Conservation (phyloP, 2,888 invertebrate species). For the Opisthograptis luteolata region DNA sequence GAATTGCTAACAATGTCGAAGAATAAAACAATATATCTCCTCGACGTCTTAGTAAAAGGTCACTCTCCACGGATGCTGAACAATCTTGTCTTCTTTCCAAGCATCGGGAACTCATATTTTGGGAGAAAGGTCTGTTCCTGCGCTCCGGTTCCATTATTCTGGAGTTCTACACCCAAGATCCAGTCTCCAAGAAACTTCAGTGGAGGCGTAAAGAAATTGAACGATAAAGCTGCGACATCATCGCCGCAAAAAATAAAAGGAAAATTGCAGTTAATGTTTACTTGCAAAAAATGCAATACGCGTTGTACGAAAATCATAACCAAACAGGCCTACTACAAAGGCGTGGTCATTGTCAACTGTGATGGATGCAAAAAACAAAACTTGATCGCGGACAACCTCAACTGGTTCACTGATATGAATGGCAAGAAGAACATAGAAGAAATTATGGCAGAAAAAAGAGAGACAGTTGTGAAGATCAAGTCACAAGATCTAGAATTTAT, state of each 20-base stretch:
- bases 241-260: conserved; percentile 62
- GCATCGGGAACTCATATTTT: conserved; percentile 74
- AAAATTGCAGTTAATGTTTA: conserved; percentile 90
- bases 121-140: conserved; percentile 70
- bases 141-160: too few relatives aligned
- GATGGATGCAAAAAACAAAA: conserved; percentile 95
- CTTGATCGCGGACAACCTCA: conserved; percentile 97
- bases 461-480: conserved; percentile 87
- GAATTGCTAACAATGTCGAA: too few relatives aligned
- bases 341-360: conserved; percentile 96
- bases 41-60: conserved; percentile 77
- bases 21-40: too few relatives aligned
- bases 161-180: conserved; percentile 61
- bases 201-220: conserved; percentile 54
- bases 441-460: conserved; percentile 94
- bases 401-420: conserved; percentile 94
- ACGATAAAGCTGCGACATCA: conserved; percentile 51
- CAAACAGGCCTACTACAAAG: conserved; percentile 92
- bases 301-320: conserved; percentile 92
- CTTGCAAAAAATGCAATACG: conserved; percentile 94
- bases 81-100: conserved; percentile 73
- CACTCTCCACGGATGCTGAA: conserved; percentile 73
- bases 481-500: conserved; percentile 76
- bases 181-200: conserved; percentile 66
- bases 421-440: conserved; percentile 95